Percentiles rank a stretch among this genome's conserved stretches.
These are phyloP conservation scores for Formica selysi DNA, from an alignment of 1,140 invertebrate genomes.

Conservation along the genomic window DNA sequence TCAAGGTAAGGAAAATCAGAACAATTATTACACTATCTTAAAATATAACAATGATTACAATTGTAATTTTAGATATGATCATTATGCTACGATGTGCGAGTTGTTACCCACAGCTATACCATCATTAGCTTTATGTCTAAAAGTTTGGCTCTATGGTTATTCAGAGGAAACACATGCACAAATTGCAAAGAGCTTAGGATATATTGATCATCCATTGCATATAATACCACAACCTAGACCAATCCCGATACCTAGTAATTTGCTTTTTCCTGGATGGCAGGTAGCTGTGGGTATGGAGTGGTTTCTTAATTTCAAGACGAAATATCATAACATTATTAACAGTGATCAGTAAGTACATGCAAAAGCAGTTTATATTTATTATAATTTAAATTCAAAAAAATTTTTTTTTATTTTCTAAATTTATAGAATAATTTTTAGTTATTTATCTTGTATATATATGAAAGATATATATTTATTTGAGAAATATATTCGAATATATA, in stretches of 20 bases:
- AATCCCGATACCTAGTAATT: slow-evolving; percentile 85
- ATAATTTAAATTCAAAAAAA: neutral
- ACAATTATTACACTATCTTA: neutral
- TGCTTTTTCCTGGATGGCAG: slow-evolving; percentile 89
- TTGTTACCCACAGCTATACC: slow-evolving; percentile 95
- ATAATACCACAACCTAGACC: slow-evolving; percentile 85
- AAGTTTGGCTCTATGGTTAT: slow-evolving; percentile 87
- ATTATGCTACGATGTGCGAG: slow-evolving; percentile 97
- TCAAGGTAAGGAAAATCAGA: slow-evolving; percentile 87
- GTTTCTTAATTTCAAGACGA: slow-evolving; percentile 87
- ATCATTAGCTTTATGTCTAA: slow-evolving; percentile 89
- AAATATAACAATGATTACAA: neutral
- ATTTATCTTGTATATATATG: neutral
- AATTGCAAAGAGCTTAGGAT: slow-evolving; percentile 86
- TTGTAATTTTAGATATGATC: slow-evolving; percentile 92
- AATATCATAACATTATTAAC: slow-evolving; percentile 86
- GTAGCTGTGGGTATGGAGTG: slow-evolving; percentile 88
- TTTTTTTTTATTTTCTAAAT: neutral
- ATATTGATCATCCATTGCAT: slow-evolving; percentile 84
- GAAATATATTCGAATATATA: neutral
- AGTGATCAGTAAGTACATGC: slow-evolving; percentile 88
- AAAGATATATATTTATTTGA: neutral
- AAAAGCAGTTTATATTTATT: neutral
- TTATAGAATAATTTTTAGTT: neutral
- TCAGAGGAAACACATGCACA: slow-evolving; percentile 84